Evolutionary conservation across 2,797 vertebrate genomes (phyloP), one percentile per base, ranked within the genome.

Genomic region (Loris lydekkerianus): DNA sequence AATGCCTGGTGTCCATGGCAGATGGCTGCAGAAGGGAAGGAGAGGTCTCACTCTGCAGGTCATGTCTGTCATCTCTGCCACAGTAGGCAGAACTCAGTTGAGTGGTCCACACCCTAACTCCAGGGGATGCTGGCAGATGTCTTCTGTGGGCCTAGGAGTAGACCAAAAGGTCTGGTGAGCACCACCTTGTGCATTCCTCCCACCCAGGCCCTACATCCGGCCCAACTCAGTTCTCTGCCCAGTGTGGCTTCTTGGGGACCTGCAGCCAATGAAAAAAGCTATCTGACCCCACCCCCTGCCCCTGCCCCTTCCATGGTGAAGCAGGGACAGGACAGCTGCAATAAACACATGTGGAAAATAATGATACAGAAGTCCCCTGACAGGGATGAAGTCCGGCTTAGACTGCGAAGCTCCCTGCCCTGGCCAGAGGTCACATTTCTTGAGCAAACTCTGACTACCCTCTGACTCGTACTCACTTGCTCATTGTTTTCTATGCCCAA

Each of bases 401-500:
- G 13, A 11, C 27, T 1, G 0, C 6, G 46, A 65, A 34, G 85
- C 37, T 31, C 43, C 0, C 27, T 9, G 9, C 27, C 25, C 18
- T 34, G 31, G 77, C 49, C 3, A 2, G 0, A 2, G 83, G 49
- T 10, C 10, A 61, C 40, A 0, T 25, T 34, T 34, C 31, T 17
- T 34, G 63, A 49, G 23, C 34, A 37, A 56, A 11, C 10, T n/a
- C 89, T 21, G 31, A n/a, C 76, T 43, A 27, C 69, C 7, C 10
- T 21, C 21, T 1, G 0, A 70, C 43, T 34, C 40, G 37, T 20
- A 9, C 21, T 15, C 7, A 17, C 29, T 72, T 6, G 34, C n/a
- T 25, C 34, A 23, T 37, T 37, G 10, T 25, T 43, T 11, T 63
- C 61, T 17, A 0, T 0, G 0, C 34, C 69, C 3, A 0, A 5